A percentile compares a stretch with the other conserved stretches of the same genome.
Evolutionary conservation across 37 sponge, comb jelly and placozoan genomes (phyloP).

Genomic region (Eunapius fragilis): DNA sequence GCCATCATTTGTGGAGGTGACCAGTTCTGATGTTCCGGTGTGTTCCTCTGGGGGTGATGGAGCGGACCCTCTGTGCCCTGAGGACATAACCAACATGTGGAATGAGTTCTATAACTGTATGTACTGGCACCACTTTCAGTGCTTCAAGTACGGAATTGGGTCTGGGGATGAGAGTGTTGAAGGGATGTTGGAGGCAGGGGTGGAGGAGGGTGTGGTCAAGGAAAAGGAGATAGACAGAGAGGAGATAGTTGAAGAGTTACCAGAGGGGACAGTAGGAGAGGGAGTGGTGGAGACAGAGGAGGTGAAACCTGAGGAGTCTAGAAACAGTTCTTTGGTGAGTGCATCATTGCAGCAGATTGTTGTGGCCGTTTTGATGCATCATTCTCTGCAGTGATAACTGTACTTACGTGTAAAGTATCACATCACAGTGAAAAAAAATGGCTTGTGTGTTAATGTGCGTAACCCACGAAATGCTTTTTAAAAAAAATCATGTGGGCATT

Average conservation of each 20-base stretch:
- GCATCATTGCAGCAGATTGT: not conserved
- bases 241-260: not conserved
- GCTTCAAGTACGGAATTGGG: conserved; percentile 2
- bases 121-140: conserved; percentile 67
- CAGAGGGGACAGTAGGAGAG: not conserved
- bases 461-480: no score
- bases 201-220: no score
- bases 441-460: no score
- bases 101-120: conserved; percentile 60
- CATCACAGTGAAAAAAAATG: no score
- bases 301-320: no score
- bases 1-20: not conserved
- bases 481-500: no score
- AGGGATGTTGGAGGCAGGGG: no score
- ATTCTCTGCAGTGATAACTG: no score
- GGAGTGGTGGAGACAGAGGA: not conserved
- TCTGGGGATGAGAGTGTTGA: not conserved
- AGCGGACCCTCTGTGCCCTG: not conserved
- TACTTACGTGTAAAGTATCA: no score
- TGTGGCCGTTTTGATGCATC: no score
- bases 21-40: not conserved
- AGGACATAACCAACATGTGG: conserved; percentile 59
- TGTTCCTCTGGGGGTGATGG: not conserved
- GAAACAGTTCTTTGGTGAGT: not conserved
- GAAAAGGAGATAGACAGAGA: no score